phyloP scores from a whole-genome alignment of 2,797 vertebrate genomes.

The Ctenosaura bakeri region DNA sequence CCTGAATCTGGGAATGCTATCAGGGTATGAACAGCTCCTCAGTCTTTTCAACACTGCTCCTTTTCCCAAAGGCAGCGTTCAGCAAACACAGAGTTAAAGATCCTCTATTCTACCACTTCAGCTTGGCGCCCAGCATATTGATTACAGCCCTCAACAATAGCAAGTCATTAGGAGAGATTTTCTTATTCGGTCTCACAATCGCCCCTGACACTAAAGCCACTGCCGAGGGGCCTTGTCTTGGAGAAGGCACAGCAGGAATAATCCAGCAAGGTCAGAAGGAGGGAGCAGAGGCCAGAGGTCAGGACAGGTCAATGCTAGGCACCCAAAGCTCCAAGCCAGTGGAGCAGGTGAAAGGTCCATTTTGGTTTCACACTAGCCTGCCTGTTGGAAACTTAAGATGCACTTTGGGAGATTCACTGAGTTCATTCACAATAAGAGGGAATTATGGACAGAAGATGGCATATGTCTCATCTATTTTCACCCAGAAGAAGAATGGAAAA shows the following conservation, averaged over 20 bases:
- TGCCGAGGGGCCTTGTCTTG: constrained; percentile 58
- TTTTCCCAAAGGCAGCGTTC: constrained; percentile 23
- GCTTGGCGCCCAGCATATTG: constrained; percentile 53
- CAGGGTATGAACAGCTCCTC: background rate
- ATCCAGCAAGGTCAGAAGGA: constrained; percentile 62
- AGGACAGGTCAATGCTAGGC: constrained; percentile 59
- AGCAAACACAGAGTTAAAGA: constrained; percentile 46
- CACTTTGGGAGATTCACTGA: constrained; percentile 62
- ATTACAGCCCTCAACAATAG: constrained; percentile 71
- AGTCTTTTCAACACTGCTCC: background rate
- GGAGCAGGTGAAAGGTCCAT: constrained; percentile 48
- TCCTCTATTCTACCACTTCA: constrained; percentile 28
- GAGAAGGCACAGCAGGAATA: constrained; percentile 68
- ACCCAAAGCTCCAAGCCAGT: constrained; percentile 38
- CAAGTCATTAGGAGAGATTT: constrained; percentile 49
- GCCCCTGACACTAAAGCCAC: constrained; percentile 50
- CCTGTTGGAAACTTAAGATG: constrained; percentile 72
- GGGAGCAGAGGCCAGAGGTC: constrained; percentile 73
- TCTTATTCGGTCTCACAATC: constrained; percentile 47
- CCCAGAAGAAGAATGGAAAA: constrained; percentile 7
- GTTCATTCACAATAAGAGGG: constrained; percentile 40
- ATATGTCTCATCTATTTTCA: background rate
- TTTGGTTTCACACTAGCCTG: constrained; percentile 53
- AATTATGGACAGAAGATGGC: constrained; percentile 23
- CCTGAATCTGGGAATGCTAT: background rate